Percentiles rank a stretch among this genome's conserved stretches.
These are phyloP conservation scores for Sorex maritimensis DNA, from an alignment of 2,797 vertebrate species.

Conservation along the genomic window DNA sequence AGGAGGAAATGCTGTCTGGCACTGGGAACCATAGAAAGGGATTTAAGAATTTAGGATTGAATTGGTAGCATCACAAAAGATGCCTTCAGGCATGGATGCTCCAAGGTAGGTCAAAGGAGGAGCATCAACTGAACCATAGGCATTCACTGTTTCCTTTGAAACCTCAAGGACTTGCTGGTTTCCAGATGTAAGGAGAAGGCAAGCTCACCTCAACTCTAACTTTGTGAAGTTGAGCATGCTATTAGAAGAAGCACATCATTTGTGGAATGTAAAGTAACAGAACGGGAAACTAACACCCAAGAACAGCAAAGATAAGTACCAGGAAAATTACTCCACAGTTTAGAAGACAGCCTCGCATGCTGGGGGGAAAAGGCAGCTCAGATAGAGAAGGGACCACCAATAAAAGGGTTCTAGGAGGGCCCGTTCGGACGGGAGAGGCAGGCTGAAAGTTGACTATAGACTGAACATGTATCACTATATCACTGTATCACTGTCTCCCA, in stretches of 20 bases:
- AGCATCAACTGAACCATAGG: background rate
- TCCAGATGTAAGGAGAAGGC: background rate
- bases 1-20: slow-evolving; percentile 76
- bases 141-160: background rate
- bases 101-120: slow-evolving; percentile 61
- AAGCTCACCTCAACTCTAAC: background rate
- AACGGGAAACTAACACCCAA: no score
- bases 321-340: no score
- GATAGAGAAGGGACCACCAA: no score
- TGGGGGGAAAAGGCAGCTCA: no score
- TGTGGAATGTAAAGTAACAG: no score
- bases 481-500: no score
- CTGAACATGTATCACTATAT: no score
- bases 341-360: no score
- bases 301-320: no score
- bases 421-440: no score
- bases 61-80: slow-evolving; percentile 65
- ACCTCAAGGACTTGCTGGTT: slow-evolving; percentile 28
- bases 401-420: no score
- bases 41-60: slow-evolving; percentile 68
- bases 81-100: slow-evolving; percentile 56
- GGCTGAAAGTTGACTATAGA: no score
- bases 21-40: slow-evolving; percentile 57
- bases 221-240: background rate
- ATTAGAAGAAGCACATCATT: background rate